A percentile compares a stretch with the other conserved stretches of the same genome.
Evolutionary conservation across 2,113 vertebrate genomes (phyloP).

Genomic region (Boulengeromyrus knoepffleri): DNA sequence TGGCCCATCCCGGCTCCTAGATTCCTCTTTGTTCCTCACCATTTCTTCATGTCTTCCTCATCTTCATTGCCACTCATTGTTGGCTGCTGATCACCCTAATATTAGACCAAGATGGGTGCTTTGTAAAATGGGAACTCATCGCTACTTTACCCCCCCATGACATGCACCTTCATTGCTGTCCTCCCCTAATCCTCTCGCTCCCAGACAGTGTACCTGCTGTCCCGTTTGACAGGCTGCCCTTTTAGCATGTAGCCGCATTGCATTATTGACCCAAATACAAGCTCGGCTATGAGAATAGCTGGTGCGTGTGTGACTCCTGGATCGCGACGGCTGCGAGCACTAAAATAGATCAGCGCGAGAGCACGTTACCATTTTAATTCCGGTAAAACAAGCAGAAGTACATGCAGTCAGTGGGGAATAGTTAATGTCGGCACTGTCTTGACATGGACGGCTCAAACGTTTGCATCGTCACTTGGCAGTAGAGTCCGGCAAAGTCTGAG

Average conservation of each 20-base stretch:
- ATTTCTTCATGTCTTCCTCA: not conserved
- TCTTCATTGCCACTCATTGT: not conserved
- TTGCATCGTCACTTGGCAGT: not conserved
- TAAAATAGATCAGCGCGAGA: not conserved
- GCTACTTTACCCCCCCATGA: not conserved
- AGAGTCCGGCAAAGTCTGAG: not conserved
- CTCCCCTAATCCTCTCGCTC: not conserved
- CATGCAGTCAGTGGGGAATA: not conserved
- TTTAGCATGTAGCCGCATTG: not conserved
- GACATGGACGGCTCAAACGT: not conserved
- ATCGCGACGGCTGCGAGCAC: not conserved
- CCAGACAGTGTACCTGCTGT: not conserved
- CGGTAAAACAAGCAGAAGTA: not conserved
- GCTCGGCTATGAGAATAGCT: not conserved
- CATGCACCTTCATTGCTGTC: not conserved
- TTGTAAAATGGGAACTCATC: not conserved
- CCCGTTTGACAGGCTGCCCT: not conserved
- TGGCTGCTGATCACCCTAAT: not conserved
- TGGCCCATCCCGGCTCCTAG: not conserved
- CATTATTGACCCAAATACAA: slow-evolving; percentile 3
- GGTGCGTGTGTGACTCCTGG: not conserved
- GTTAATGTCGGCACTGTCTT: not conserved
- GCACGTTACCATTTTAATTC: not conserved
- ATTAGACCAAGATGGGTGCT: not conserved
- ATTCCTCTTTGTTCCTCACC: not conserved